These are phyloP conservation scores for Hydraecia micacea DNA, from an alignment of 2,888 invertebrate species.

Conservation along the genomic window DNA sequence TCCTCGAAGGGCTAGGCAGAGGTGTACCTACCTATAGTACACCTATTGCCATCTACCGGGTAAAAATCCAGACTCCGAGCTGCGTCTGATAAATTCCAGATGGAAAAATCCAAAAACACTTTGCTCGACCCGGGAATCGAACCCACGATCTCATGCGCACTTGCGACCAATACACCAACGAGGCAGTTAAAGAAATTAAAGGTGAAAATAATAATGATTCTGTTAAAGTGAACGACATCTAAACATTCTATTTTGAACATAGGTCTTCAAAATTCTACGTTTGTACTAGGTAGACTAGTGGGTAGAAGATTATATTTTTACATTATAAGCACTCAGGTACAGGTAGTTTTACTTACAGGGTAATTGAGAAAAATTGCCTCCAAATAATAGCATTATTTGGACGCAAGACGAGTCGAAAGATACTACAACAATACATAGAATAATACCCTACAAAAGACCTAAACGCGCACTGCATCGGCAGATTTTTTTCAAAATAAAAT, in stretches of 20 bases:
- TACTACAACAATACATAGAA: not conserved
- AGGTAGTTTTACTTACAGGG: too few relatives aligned
- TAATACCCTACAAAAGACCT: constrained; percentile 14
- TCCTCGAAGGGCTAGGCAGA: not conserved
- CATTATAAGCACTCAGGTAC: not conserved
- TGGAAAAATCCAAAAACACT: not conserved
- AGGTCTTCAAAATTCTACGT: not conserved
- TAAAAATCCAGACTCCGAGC: not conserved
- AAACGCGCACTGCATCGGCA: not conserved
- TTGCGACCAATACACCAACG: not conserved
- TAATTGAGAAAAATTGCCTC: too few relatives aligned
- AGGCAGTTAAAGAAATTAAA: not conserved
- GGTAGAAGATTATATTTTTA: not conserved
- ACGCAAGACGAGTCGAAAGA: not conserved
- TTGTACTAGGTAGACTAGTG: not conserved
- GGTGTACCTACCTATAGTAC: not conserved
- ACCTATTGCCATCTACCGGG: not conserved
- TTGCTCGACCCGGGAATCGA: not conserved
- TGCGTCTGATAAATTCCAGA: not conserved
- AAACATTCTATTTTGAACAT: too few relatives aligned
- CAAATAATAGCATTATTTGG: not conserved
- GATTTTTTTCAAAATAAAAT: not conserved
- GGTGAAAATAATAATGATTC: not conserved
- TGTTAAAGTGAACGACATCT: not conserved
- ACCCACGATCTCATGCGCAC: not conserved